Evolutionary conservation across 2,888 invertebrate species (phyloP), one percentile per base, ranked within the genome.

Genomic region (Mesochorus sp.): DNA sequence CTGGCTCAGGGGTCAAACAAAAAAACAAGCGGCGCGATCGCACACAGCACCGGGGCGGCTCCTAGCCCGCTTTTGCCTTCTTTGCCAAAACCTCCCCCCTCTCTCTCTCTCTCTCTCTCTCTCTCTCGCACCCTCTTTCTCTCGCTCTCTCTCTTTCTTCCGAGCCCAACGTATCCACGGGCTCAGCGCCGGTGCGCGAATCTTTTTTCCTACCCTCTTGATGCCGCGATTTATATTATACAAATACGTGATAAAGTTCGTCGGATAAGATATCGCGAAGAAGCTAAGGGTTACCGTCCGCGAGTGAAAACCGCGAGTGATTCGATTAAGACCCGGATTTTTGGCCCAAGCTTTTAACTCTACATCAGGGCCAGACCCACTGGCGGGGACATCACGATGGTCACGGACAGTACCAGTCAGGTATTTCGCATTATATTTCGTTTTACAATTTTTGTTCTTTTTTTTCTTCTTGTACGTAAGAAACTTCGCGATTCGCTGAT

Each of bases 391-490:
- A 74, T 77, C 81, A 85, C 83, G 53, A 91, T 91, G 90, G 90
- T 90, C 75, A 90, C 90, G 82, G 90, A 90, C 82, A 88, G 80
- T 81, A 85, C 87, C 44, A 89, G 86, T 80, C 90, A 91, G 90
- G 90, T 90, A 90, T 76, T 77, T 77, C 8, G n/a, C 21, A 28
- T 12, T 3, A 12, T 28, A 47, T 21, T 66, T 61, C 39, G 26
- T 10, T 44, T 17, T 3, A 26, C 6, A 6, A 3, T 42, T 31
- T 34, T 57, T 12, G 6, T 70, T 17, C 10, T 8, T 12, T 55
- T n/a, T n/a, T n/a, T n/a, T n/a, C n/a, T n/a, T n/a, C n/a, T n/a
- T n/a, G n/a, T n/a, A 14, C 0, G 4, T 14, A 19, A 8, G 14
- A 12, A 26, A 2, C 14, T 26, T 26, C 39, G 4, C n/a, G 3